Evolutionary conservation across 2,113 vertebrate genomes (phyloP).

Genomic region (Furnarius figulus): DNA sequence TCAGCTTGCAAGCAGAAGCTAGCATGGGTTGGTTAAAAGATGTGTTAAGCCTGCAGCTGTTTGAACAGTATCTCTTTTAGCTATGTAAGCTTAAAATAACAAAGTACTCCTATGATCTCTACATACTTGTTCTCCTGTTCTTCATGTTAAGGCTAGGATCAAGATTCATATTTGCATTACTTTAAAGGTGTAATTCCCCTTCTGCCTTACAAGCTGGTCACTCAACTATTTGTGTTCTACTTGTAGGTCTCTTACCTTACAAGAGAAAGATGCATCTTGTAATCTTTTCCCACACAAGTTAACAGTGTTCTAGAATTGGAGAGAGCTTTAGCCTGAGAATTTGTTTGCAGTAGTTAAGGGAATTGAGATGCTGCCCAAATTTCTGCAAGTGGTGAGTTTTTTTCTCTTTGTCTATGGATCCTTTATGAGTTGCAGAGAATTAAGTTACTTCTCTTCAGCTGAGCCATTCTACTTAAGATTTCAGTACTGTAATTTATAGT

Average conservation of each 20-base stretch:
- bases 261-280: not conserved
- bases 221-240: not conserved
- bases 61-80: not conserved
- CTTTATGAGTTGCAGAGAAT: not conserved
- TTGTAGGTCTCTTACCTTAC: not conserved
- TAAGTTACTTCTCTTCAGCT: not conserved
- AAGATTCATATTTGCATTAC: not conserved
- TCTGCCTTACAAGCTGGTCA: not conserved
- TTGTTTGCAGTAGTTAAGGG: not conserved
- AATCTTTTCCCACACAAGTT: not conserved
- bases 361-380: not conserved
- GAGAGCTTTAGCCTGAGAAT: not conserved
- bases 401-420: not conserved
- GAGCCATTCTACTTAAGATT: not conserved
- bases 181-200: not conserved
- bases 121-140: not conserved
- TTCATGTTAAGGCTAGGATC: not conserved
- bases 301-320: not conserved
- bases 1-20: not conserved
- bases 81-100: not conserved
- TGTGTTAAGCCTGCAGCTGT: not conserved
- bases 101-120: not conserved
- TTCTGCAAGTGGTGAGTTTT: not conserved
- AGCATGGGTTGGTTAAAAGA: not conserved
- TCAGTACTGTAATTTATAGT: not conserved